phyloP scores from a whole-genome alignment of 2,797 vertebrate genomes.

The Pangasius macronema region DNA sequence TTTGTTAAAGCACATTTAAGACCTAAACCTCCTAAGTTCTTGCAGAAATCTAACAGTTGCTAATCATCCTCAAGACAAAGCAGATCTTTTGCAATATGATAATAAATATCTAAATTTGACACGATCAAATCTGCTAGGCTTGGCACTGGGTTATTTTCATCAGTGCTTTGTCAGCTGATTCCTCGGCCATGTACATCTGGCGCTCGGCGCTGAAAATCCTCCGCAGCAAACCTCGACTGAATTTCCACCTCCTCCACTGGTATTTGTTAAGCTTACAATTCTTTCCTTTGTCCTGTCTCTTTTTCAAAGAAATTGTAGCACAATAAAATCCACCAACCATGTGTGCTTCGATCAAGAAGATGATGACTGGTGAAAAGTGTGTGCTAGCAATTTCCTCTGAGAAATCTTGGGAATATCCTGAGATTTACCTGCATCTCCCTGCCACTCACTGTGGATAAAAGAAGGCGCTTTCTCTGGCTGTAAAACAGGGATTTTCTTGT shows the following conservation, averaged over 20 bases:
- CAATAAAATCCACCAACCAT: neutral
- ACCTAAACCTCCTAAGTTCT: neutral
- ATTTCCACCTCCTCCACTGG: neutral
- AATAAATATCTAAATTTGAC: neutral
- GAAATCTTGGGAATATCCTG: neutral
- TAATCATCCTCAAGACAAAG: neutral
- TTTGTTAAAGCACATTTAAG: neutral
- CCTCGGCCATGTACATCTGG: neutral
- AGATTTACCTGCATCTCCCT: conserved; percentile 2
- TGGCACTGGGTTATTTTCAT: neutral
- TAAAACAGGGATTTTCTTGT: neutral
- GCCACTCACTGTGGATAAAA: neutral
- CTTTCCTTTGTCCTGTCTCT: neutral
- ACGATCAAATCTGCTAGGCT: neutral
- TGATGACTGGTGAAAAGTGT: neutral
- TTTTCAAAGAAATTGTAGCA: neutral
- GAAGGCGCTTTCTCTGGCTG: neutral
- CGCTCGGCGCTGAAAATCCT: neutral
- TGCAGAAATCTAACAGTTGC: neutral
- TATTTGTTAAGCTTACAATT: neutral
- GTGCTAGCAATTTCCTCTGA: neutral
- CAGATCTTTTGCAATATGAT: neutral
- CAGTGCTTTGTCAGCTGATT: conserved; percentile 8
- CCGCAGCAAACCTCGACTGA: neutral
- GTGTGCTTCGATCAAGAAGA: neutral